These are phyloP conservation scores for Macroglossus sobrinus DNA, from an alignment of 2,113 vertebrate species.

Conservation along the genomic window DNA sequence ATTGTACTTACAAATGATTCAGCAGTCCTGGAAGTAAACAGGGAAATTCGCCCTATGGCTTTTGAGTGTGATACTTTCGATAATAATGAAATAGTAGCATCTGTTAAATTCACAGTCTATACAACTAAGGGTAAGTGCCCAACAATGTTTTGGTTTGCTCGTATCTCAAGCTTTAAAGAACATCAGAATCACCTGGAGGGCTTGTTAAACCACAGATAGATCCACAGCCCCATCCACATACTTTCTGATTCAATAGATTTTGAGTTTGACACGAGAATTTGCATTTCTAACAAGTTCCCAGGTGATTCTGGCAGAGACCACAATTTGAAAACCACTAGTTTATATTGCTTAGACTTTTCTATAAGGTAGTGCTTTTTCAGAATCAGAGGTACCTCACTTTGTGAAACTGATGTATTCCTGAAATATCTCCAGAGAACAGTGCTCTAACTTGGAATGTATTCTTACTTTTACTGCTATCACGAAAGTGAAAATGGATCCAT, in stretches of 20 bases:
- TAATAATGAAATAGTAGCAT: constrained; percentile 70
- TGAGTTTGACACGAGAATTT: neutral
- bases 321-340: neutral
- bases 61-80: constrained; percentile 74
- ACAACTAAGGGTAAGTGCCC: constrained; percentile 71
- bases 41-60: constrained; percentile 57
- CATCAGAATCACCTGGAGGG: neutral
- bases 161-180: neutral
- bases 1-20: constrained; percentile 69
- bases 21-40: constrained; percentile 68
- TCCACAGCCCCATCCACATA: neutral
- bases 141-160: constrained; percentile 46
- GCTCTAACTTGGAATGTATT: constrained; percentile 29
- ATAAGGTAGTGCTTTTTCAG: neutral
- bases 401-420: neutral
- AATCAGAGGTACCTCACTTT: neutral
- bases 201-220: neutral
- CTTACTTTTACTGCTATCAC: neutral
- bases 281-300: neutral
- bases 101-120: constrained; percentile 78
- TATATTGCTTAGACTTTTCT: neutral
- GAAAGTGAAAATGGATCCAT: constrained; percentile 17
- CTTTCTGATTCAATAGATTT: neutral
- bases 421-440: neutral
- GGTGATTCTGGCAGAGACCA: neutral